Evolutionary conservation across 2,113 vertebrate species (phyloP), one percentile per base, ranked within the genome.

Genomic region (Pangasianodon hypophthalmus): DNA sequence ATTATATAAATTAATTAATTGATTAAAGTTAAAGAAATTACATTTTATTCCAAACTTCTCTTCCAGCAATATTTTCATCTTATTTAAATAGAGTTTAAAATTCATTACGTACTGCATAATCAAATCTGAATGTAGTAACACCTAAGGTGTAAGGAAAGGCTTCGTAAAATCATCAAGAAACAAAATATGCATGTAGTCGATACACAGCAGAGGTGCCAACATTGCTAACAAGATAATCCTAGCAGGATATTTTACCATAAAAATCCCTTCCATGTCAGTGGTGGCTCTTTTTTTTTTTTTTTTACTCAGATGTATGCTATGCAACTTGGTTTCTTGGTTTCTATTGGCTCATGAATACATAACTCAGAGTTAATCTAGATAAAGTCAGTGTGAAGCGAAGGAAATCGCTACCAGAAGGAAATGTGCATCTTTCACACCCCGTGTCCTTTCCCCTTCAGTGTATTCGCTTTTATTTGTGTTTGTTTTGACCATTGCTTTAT

Each of bases 131-230:
- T 41, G 44, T 19, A 64, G 48, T 46, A 46, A 80, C 64, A 62
- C 16, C 41, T 69, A 62, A 24, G 32, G 46, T 13, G 46, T 52
- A 52, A 67, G 46, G 19, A 67, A 50, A 6, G n/a, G 19, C 62
- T 88, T 83, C 24, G 14, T 60, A 44, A 88, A 87, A 54, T 44
- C 48, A 32, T 56, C 77, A 54, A 87, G 44, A 79, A 41, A 52
- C 21, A 81, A 71, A 41, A 60, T 54, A 81, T 9, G 24, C 37
- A 52, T 64, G 54, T 46, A 50, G 37, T 84, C 60, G 0, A 60
- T 16, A 26, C 3, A 6, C 41, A 84, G 56, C 82, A 84, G 82
- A 84, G 82, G 37, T 62, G 41, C 82, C 56, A 84, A 84, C 82
- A 58, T 84, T 62, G 1, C 58, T 13, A 29, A 84, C 82, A 44